Evolutionary conservation across 2,797 vertebrate genomes (phyloP), one percentile per base, ranked within the genome.

Genomic region (Chelidonichthys spinosus): DNA sequence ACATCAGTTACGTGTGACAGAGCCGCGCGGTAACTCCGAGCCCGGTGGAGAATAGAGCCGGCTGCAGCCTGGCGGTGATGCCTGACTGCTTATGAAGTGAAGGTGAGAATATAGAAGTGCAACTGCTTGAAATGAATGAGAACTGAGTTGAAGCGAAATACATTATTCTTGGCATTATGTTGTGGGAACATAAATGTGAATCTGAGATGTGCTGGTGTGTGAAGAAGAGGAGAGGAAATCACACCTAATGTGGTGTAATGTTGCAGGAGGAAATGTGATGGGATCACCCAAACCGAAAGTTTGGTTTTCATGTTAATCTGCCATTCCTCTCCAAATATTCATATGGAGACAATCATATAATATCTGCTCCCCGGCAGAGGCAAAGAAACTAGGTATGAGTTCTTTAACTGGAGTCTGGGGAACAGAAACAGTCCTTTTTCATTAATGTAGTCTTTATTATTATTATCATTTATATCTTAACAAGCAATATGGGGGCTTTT

Each of bases 1-100:
- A 63, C 82, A 85, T 86, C 69, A 77, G 69, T 83, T 72, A 83
- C 42, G 37, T 82, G 71, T 87, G 87, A 83, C 61, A 70, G 73
- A 60, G 43, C 11, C 0, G 37, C 32, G 33, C 2, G 2, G 61
- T 65, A 64, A 79, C 71, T 88, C 46, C 35, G 33, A 36, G 9
- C 33, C 25, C 59, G 58, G 65, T 66, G 44, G 58, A 65, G 25
- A 76, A 63, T 6, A 71, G 47, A 52, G 71, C 62, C 43, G 32
- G 25, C 5, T 7, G 18, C 25, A 55, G 60, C 11, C 54, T 60
- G 42, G n/a, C 46, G 43, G 42, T 32, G 18, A 55, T 58, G 62
- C 40, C 39, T 50, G 8, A 2, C 11, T 68, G 50, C 35, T 33
- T 52, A 11, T 17, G 63, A 9, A 36, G 10, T 7, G 35, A 32